Conservation (phyloP, 92 coral and sea anemone species). For the Blastomussa wellsi region DNA sequence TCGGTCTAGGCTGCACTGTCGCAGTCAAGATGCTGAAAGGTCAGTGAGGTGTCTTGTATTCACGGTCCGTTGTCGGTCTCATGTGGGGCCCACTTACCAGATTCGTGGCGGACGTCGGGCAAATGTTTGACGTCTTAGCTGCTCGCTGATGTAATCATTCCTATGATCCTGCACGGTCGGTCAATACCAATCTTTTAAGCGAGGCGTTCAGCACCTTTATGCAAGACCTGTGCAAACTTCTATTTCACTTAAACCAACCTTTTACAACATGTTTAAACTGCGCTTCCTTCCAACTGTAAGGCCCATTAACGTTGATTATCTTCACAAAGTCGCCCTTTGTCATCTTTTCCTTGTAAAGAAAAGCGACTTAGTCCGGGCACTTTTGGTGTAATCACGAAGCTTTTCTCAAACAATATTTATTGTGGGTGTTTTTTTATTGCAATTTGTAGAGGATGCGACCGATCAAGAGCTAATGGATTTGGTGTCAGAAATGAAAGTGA, state of each 20-base stretch:
- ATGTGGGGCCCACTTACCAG: background rate
- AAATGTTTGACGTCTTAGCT: background rate
- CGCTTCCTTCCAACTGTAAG: background rate
- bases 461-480: slow-evolving; percentile 89
- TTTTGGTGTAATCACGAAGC: background rate
- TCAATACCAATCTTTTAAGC: too few relatives aligned
- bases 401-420: too few relatives aligned
- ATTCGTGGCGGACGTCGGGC: background rate
- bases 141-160: background rate
- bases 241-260: background rate
- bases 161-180: background rate
- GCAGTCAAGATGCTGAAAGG: slow-evolving; percentile 98
- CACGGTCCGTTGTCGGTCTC: background rate
- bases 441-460: slow-evolving; percentile 82
- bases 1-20: slow-evolving; percentile 61
- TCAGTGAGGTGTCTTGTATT: background rate
- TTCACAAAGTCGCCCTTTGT: background rate
- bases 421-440: background rate
- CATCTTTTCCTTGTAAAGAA: background rate
- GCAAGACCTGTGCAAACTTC: background rate
- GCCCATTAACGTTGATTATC: background rate
- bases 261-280: background rate
- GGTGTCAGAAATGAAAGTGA: slow-evolving; percentile 96
- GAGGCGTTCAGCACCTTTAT: too few relatives aligned
- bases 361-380: background rate